Percentiles rank a stretch among this genome's conserved stretches.
Conservation (phyloP, 2,113 vertebrate species). For the Puntigrus tetrazona region DNA sequence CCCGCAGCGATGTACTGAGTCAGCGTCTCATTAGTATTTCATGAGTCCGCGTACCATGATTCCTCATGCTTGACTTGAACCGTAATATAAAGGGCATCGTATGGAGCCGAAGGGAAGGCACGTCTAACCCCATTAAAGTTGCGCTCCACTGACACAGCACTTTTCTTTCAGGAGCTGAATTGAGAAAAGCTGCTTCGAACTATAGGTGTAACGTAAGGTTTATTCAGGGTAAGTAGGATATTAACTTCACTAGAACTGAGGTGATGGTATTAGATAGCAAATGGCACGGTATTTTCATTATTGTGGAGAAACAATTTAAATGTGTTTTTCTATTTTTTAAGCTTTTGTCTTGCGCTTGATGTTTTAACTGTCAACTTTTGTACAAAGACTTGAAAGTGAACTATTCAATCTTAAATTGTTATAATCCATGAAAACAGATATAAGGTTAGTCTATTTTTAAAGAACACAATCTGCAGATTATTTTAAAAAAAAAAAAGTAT, state of each 20-base stretch:
- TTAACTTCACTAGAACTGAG: neutral
- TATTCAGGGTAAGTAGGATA: neutral
- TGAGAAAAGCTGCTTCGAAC: neutral
- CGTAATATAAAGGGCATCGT: conserved; percentile 15
- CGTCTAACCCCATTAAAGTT: neutral
- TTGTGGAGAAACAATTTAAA: neutral
- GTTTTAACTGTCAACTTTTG: no score
- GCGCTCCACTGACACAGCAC: neutral
- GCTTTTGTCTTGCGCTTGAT: neutral
- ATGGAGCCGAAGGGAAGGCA: neutral
- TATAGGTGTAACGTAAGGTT: neutral
- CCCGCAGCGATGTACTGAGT: neutral
- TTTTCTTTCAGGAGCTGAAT: neutral
- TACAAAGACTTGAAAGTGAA: no score
- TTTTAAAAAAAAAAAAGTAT: no score
- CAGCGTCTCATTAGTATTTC: conserved; percentile 17
- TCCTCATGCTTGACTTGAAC: conserved; percentile 9
- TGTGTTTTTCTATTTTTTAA: neutral
- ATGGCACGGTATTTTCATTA: neutral
- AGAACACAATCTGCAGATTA: no score
- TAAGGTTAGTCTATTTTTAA: no score
- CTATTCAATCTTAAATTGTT: no score
- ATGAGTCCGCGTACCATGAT: neutral
- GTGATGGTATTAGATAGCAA: neutral
- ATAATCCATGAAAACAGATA: no score